A percentile compares a stretch with the other conserved stretches of the same genome.
Conservation (phyloP, 2,888 invertebrate genomes). For the Bembecia ichneumoniformis region DNA sequence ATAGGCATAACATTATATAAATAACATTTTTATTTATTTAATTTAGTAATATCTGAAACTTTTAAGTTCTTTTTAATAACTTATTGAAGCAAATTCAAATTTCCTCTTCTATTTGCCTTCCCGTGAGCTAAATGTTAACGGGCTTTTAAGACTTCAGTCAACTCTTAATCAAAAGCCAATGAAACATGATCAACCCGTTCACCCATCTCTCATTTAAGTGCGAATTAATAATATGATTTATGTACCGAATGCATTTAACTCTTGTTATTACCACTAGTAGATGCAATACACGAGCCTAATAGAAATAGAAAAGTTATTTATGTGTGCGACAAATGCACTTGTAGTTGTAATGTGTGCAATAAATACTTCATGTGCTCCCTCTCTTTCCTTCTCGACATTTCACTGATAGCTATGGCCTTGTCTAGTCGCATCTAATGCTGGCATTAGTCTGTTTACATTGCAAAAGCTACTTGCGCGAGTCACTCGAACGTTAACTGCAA, state of each 20-base stretch:
- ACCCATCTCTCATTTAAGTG: no score
- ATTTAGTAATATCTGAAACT: no score
- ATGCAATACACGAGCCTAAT: slow-evolving; percentile 21
- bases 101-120: no score
- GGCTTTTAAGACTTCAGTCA: no score
- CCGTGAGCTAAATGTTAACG: no score
- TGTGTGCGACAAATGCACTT: slow-evolving; percentile 63
- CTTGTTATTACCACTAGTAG: slow-evolving; percentile 39
- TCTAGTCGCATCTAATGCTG: slow-evolving; percentile 73
- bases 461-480: slow-evolving; percentile 9
- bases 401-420: slow-evolving; percentile 72
- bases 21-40: no score
- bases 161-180: no score
- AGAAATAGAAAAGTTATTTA: slow-evolving; percentile 59
- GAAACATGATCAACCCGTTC: no score
- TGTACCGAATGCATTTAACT: slow-evolving; percentile 7
- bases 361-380: slow-evolving; percentile 63
- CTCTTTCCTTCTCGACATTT: slow-evolving; percentile 72
- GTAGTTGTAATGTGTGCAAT: slow-evolving; percentile 64
- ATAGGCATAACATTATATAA: no score
- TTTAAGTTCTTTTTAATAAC: no score
- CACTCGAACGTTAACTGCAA: slow-evolving; percentile 1
- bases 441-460: slow-evolving; percentile 58
- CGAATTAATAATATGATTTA: slow-evolving; percentile 1
- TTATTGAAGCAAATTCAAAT: no score